Evolutionary conservation across 1,140 invertebrate species (phyloP), one percentile per base, ranked within the genome.

Genomic region (Yoshiicerus persimilis): DNA sequence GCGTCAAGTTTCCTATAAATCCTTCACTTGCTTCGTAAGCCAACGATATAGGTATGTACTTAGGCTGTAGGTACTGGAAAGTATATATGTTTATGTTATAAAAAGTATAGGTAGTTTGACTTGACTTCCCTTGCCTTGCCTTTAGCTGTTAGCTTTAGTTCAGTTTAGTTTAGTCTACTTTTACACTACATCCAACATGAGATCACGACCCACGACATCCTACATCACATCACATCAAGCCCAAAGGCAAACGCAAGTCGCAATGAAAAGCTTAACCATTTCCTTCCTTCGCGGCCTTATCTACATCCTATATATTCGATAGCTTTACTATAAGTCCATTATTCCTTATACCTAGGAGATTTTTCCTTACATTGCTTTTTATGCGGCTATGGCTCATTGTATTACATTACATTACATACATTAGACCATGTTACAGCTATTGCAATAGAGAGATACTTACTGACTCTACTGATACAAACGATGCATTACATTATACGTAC

Each of bases 361-460:
- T 80, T 80, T 38, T 80, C 75, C 75, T 80, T 80, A 80, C 75
- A 80, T 80, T 80, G 75, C 75, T 80, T 80, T 80, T 80, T 80
- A 80, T 80, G 75, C n/a, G 75, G 75, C 75, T 80, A 80, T 80
- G 75, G 75, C 75, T 80, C 75, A 80, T 80, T 80, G 75, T 80
- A 80, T 80, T 80, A 80, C 75, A 80, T 77, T 77, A 77, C 70
- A 36, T 80, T 80, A 80, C 25, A 56, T 56, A 56, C 47, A 56
- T 56, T 56, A 80, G 75, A 80, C 20, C 75, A 80, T 80, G 75
- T 32, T 36, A 34, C 75, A 80, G 75, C 75, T 10, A 38, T 25
- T 80, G 34, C 75, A 32, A 80, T 80, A 80, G 75, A 80, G 36
- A 80, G 75, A 80, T 80, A 80, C 30, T 80, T 10, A 64, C 25